Conservation (phyloP, 2,797 vertebrate genomes). For the Sylvia borin region DNA sequence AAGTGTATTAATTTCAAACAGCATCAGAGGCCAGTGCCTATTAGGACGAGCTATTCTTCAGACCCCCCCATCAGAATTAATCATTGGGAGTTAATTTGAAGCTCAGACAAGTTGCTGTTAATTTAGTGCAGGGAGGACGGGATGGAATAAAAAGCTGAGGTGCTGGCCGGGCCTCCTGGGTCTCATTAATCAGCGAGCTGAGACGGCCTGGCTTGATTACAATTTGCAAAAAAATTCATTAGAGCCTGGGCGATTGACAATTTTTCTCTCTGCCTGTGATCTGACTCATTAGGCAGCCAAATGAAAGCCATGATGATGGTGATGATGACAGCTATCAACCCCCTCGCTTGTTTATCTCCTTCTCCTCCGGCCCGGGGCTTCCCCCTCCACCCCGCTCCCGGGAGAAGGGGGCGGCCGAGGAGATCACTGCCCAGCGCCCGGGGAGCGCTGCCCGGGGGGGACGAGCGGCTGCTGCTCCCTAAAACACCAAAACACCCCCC, state of each 20-base stretch:
- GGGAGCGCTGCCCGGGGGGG: neutral
- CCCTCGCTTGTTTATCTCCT: conserved; percentile 83
- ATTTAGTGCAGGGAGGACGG: conserved; percentile 88
- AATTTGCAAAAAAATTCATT: conserved; percentile 96
- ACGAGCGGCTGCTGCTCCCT: neutral
- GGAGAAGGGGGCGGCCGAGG: neutral
- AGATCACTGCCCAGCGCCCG: neutral
- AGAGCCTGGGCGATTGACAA: conserved; percentile 89
- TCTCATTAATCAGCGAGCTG: conserved; percentile 92
- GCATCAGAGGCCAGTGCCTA: conserved; percentile 84
- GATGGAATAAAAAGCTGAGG: conserved; percentile 86
- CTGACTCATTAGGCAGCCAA: conserved; percentile 89
- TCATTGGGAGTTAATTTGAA: conserved; percentile 94
- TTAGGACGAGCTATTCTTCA: conserved; percentile 87
- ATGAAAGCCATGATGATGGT: conserved; percentile 83
- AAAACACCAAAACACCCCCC: too few relatives aligned
- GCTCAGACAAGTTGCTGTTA: conserved; percentile 94
- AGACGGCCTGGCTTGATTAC: conserved; percentile 93
- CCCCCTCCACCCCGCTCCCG: neutral
- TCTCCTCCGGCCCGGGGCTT: conserved; percentile 49
- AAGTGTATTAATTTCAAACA: conserved; percentile 84
- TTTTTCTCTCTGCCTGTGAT: conserved; percentile 87
- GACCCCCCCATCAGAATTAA: conserved; percentile 91
- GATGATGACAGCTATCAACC: conserved; percentile 84
- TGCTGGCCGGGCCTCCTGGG: conserved; percentile 85